A percentile compares a stretch with the other conserved stretches of the same genome.
Evolutionary conservation across 1,140 invertebrate genomes (phyloP).

Genomic region (Protaetia brevitarsis): DNA sequence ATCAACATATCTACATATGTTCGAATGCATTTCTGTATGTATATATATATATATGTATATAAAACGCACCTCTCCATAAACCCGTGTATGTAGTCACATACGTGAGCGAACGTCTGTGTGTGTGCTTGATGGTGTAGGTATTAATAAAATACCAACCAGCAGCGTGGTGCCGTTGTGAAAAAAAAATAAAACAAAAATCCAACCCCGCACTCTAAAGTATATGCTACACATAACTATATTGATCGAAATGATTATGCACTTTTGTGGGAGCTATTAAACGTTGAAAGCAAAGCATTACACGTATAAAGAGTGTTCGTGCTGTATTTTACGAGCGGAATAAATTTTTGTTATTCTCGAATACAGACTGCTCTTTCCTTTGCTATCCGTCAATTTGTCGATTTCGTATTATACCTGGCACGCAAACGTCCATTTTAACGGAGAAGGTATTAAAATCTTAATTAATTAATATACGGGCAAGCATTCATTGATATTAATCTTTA

Average conservation of each 20-base stretch:
- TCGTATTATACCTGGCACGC: not conserved
- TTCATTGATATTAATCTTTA: not conserved
- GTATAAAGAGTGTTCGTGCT: conserved; percentile 4
- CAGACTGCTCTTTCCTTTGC: not conserved
- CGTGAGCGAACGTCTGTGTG: no score
- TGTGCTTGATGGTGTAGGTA: no score
- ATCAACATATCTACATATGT: no score
- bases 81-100: no score
- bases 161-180: no score
- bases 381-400: conserved; percentile 14
- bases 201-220: not conserved
- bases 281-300: conserved; percentile 5
- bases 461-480: no score
- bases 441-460: not conserved
- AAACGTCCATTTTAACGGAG: not conserved
- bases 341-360: conserved; percentile 11
- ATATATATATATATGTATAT: no score
- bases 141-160: no score
- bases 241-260: conserved; percentile 18
- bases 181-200: not conserved
- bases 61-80: not conserved
- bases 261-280: conserved; percentile 11
- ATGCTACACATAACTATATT: conserved; percentile 7
- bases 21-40: no score
- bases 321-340: conserved; percentile 6